Evolutionary conservation across 2,888 invertebrate genomes (phyloP), one percentile per base, ranked within the genome.

Genomic region (Baronia brevicornis): DNA sequence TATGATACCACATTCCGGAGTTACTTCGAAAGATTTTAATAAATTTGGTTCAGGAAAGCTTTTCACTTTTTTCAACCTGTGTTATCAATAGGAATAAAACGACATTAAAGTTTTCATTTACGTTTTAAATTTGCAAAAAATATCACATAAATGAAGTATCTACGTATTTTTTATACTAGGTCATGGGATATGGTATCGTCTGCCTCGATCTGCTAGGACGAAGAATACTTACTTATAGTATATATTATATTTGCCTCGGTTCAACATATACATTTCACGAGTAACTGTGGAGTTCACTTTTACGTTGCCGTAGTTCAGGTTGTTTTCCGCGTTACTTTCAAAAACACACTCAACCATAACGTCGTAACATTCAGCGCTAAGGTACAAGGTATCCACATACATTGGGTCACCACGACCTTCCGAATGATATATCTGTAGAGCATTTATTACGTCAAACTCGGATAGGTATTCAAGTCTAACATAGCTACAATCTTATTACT

Each of bases 301-400:
- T 1, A 88, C 78, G 31, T 80, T 84, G 28, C 87, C 87, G 38
- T 88, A 85, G 44, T 88, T 74, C 7, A 90, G 69, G 36, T 54
- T 71, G 24, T 59, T 72, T 42, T 79, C 77, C 15, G 43, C 43
- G 0, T 77, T 70, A 44, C 79, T 74, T 25, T 86, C 84, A 34
- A 72, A 62, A 6, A 77, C 71, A 33, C 86, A 73, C 46, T 88
- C 86, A 4, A 90, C 65, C 50, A 71, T 67, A 3, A 89, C 86
- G 45, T 88, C 87, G 31, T 88, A 87, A 28, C 87, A 86, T 62
- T 90, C 89, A 0, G 87, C 89, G 0, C 75, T 78, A 7, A 88
- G 43, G 22, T 41, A 51, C 12, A 88, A 45, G 2, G 51, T 56
- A 7, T 87, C 85, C 3, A 65, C 60, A 3, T 82, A 40, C 64